phyloP scores from a whole-genome alignment of 2,113 vertebrate genomes.

The Urocynchramus pylzowi region DNA sequence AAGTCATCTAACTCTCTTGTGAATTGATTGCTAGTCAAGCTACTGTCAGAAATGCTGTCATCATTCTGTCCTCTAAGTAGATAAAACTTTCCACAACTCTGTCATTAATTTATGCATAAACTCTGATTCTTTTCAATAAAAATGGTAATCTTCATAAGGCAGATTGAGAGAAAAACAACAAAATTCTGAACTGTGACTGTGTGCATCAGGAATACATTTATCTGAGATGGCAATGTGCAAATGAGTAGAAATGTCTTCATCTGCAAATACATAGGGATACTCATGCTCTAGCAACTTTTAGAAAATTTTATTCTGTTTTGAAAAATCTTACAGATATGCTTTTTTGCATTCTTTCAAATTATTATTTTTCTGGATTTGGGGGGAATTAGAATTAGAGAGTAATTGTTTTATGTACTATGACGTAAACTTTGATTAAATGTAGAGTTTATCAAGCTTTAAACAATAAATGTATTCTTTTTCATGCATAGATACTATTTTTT shows the following conservation, averaged over 20 bases:
- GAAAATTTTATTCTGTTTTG: neutral
- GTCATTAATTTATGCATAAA: neutral
- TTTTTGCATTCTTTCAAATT: neutral
- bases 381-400: neutral
- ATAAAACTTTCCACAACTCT: neutral
- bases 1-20: neutral
- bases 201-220: neutral
- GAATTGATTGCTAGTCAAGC: neutral
- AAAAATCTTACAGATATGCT: neutral
- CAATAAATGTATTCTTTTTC: neutral
- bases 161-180: neutral
- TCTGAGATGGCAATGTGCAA: neutral
- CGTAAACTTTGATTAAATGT: neutral
- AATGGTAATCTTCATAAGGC: neutral
- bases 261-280: neutral
- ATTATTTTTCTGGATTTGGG: neutral
- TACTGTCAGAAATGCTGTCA: slow-evolving; percentile 6
- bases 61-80: neutral
- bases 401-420: neutral
- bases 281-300: neutral
- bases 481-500: neutral
- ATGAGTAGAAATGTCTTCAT: neutral
- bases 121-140: neutral
- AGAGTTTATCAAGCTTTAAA: neutral
- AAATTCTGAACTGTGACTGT: neutral